Percentiles rank a stretch among this genome's conserved stretches.
phyloP scores from a whole-genome alignment of 2,888 invertebrate genomes.

The Xestia c-nigrum region DNA sequence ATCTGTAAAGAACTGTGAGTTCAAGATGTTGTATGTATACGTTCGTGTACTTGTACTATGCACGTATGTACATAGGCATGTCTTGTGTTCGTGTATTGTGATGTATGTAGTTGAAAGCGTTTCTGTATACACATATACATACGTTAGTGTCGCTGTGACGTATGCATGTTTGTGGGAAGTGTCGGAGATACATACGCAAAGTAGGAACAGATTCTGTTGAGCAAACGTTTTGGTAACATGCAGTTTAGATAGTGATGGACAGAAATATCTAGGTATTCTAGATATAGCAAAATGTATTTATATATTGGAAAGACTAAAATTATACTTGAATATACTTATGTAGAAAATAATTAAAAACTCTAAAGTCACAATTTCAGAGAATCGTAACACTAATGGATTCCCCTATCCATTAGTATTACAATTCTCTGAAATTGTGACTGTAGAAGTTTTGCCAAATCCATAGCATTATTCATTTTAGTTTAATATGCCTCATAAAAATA shows the following conservation, averaged over 20 bases:
- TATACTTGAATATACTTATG: neutral
- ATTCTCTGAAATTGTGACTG: neutral
- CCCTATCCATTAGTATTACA: neutral
- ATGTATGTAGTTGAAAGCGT: conserved; percentile 14
- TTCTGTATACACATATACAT: neutral
- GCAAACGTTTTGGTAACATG: conserved; percentile 2
- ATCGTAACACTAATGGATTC: too few relatives aligned
- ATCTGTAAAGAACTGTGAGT: conserved; percentile 38
- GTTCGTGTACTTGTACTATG: neutral
- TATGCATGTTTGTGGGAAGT: conserved; percentile 4
- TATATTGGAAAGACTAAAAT: neutral
- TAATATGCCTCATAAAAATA: neutral
- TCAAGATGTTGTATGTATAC: conserved; percentile 20
- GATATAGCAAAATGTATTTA: neutral
- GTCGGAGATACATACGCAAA: conserved; percentile 14
- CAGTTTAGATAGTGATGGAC: neutral
- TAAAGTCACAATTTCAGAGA: too few relatives aligned
- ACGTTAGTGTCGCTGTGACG: neutral
- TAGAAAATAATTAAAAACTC: neutral
- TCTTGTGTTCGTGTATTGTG: conserved; percentile 9
- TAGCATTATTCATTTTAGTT: neutral
- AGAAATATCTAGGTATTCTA: neutral
- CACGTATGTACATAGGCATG: neutral
- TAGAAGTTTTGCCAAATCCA: neutral
- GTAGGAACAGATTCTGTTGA: conserved; percentile 6